Base-by-base conservation (phyloP, 2,888 invertebrate species). In the Ichneumoninae sp. region DNA sequence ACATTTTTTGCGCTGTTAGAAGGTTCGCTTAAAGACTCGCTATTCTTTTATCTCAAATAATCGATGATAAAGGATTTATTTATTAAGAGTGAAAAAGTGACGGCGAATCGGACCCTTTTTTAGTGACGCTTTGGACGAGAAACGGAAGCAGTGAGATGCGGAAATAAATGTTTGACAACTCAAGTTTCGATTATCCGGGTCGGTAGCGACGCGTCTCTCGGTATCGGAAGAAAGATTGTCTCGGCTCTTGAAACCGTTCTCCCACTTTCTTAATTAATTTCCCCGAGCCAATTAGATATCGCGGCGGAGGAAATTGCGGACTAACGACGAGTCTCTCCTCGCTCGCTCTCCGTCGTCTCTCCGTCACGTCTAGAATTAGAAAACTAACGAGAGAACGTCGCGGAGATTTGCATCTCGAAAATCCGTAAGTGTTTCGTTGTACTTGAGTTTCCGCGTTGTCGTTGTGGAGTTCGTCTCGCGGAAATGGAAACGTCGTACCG, bases 211-310 rank as follows among this genome's bases (percentile, higher is more conserved):
- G n/a, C 16, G 62, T 30, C 4, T 33, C 16, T 33, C 30, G 6
- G 62, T 16, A 62, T 30, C 30, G 33, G 7, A 7, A 33, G 16
- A 62, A 66, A 44, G n/a, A 50, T 66, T 72, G 44, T 33, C 22
- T 68, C 33, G 30, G 47, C 22, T 62, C 7, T 47, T 36, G 16
- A 44, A 68, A 62, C 57, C 22, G 36, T 62, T 13, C 2, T 70
- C 87, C 85, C 85, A 50, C 72, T 82, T 88, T 91, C 90, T 90
- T 91, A 91, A 92, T 93, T 92, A 91, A 92, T 92, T 91, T 91
- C 88, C 89, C 89, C 85, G 87, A 92, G 89, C 87, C 89, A 92
- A 93, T 93, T 92, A 91, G 62, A 36, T 26, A 44, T 62, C 60
- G 44, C 60, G n/a, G 68, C n/a, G 47, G 36, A n/a, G 40, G 1